A percentile compares a stretch with the other conserved stretches of the same genome.
Conservation (phyloP, 2,797 vertebrate species). For the Glyptemys insculpta region DNA sequence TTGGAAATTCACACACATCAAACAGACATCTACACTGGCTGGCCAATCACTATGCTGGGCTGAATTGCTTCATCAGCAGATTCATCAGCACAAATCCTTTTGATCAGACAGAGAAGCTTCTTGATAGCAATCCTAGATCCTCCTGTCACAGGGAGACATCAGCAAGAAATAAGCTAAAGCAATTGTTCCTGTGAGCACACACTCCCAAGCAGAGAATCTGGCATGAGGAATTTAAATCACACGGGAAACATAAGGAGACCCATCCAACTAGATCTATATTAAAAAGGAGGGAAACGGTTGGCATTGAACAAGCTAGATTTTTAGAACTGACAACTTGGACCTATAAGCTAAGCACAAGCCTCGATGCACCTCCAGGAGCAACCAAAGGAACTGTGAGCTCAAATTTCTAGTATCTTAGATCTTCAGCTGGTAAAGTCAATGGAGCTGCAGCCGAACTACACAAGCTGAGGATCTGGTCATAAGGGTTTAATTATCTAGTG, state of each 20-base stretch:
- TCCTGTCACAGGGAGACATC: neutral
- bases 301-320: neutral
- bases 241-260: neutral
- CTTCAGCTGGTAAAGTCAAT: neutral
- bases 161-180: neutral
- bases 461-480: neutral
- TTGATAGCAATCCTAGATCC: neutral
- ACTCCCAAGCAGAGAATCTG: neutral
- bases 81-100: neutral
- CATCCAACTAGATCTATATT: neutral
- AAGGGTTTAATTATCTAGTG: fast-evolving
- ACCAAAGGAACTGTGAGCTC: neutral
- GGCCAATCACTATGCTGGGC: neutral
- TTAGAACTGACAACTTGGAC: neutral
- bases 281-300: neutral
- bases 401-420: neutral
- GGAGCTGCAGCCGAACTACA: neutral
- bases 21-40: neutral
- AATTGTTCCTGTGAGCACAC: neutral
- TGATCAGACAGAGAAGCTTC: neutral
- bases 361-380: fast-evolving
- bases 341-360: neutral
- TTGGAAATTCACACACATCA: neutral
- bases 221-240: neutral
- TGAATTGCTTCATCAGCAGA: neutral